A percentile compares a stretch with the other conserved stretches of the same genome.
Conservation (phyloP, 2,113 vertebrate genomes). For the Hystrix brachyura region DNA sequence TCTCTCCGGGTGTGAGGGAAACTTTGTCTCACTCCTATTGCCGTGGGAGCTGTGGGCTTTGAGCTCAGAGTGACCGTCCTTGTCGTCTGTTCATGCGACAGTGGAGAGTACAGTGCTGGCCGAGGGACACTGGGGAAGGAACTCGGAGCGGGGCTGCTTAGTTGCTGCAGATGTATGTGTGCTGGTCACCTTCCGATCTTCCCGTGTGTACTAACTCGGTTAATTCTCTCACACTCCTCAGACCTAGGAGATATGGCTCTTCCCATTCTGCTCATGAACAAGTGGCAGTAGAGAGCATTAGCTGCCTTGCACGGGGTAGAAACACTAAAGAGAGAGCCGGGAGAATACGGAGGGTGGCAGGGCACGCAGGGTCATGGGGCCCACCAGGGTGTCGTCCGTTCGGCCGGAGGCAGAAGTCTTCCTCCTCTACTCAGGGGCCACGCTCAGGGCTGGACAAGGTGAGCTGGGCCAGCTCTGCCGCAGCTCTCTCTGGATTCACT, state of each 20-base stretch:
- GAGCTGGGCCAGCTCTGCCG: background rate
- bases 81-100: no score
- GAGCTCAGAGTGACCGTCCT: background rate
- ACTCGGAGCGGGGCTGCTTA: accelerated
- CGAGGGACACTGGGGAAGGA: background rate
- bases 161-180: no score
- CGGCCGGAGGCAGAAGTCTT: background rate
- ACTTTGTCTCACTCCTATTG: background rate
- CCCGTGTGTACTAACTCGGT: accelerated
- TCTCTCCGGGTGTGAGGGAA: background rate
- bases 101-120: background rate
- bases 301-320: background rate
- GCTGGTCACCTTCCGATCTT: accelerated
- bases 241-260: background rate
- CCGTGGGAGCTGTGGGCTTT: background rate
- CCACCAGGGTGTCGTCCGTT: background rate
- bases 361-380: no score
- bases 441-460: background rate
- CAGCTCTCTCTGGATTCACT: accelerated
- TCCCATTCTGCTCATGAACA: background rate
- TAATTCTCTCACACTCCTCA: background rate
- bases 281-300: background rate
- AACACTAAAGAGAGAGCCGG: no score
- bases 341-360: background rate
- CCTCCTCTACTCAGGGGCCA: background rate